Conservation (phyloP, 2,113 vertebrate species). For the Salvelinus alpinus region DNA sequence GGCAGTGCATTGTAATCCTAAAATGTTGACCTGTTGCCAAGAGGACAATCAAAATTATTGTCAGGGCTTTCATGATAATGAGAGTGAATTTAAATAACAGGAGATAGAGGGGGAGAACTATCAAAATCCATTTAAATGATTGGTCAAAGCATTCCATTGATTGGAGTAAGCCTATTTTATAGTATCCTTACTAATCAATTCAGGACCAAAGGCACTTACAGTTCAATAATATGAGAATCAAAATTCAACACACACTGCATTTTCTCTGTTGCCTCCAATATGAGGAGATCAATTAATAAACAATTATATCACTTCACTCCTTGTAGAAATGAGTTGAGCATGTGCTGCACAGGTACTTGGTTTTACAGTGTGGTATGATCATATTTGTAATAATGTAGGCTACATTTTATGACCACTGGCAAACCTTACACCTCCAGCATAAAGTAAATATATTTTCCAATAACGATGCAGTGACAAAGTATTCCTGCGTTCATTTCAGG, state of each 20-base stretch:
- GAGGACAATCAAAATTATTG: slow-evolving; percentile 69
- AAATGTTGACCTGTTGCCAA: slow-evolving; percentile 64
- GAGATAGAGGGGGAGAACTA: slow-evolving; percentile 63
- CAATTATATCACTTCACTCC: too few relatives aligned
- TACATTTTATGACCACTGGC: too few relatives aligned
- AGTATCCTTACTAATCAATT: background rate
- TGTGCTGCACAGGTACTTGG: too few relatives aligned
- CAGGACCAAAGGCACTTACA: background rate
- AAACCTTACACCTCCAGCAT: too few relatives aligned
- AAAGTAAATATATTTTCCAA: too few relatives aligned
- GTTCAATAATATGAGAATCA: background rate
- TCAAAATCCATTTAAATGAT: slow-evolving; percentile 71
- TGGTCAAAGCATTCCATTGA: background rate
- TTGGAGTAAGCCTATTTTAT: background rate
- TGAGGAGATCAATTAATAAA: background rate
- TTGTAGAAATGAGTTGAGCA: too few relatives aligned
- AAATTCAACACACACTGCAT: background rate
- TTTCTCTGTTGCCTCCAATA: background rate
- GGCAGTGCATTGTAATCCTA: slow-evolving; percentile 68
- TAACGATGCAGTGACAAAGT: too few relatives aligned
- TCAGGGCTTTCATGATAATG: slow-evolving; percentile 77
- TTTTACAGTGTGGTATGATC: too few relatives aligned
- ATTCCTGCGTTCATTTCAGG: too few relatives aligned
- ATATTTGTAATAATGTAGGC: too few relatives aligned
- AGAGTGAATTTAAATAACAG: slow-evolving; percentile 68